Conservation (phyloP, 1,140 invertebrate genomes). For the Laodelphax striatellus region DNA sequence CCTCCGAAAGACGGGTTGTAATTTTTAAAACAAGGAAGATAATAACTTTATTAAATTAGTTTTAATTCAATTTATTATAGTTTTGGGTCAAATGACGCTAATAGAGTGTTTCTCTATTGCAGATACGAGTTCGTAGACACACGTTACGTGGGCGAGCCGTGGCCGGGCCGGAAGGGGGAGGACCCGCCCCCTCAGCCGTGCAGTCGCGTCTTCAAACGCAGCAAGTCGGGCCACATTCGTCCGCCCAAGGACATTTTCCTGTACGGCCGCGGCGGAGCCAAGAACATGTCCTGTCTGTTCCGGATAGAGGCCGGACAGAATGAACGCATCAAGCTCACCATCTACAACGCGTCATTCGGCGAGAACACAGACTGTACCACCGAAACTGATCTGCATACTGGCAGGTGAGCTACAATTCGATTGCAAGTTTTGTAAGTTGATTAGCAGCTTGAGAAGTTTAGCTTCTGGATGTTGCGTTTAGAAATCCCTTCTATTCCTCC, state of each 20-base stretch:
- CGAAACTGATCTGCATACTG: slow-evolving; percentile 54
- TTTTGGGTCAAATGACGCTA: too few species aligned
- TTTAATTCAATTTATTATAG: too few species aligned
- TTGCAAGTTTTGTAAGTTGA: too few species aligned
- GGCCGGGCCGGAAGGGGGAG: slow-evolving; percentile 34
- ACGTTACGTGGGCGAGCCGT: slow-evolving; percentile 53
- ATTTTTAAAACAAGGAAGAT: too few species aligned
- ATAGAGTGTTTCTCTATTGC: slow-evolving; percentile 29
- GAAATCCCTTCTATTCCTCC: too few species aligned
- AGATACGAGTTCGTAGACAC: slow-evolving; percentile 80
- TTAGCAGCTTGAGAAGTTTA: too few species aligned
- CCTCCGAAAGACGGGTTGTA: too few species aligned
- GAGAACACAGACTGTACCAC: slow-evolving; percentile 48
- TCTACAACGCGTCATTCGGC: slow-evolving; percentile 61
- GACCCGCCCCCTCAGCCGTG: slow-evolving; percentile 32
- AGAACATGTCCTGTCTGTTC: slow-evolving; percentile 59
- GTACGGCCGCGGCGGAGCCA: slow-evolving; percentile 63
- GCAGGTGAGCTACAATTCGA: slow-evolving; percentile 15
- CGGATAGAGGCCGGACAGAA: slow-evolving; percentile 56
- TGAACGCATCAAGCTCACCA: slow-evolving; percentile 46
- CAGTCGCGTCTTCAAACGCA: slow-evolving; percentile 40
- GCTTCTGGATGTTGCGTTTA: too few species aligned
- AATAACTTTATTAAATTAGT: too few species aligned
- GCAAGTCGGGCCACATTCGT: slow-evolving; percentile 45
- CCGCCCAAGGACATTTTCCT: slow-evolving; percentile 68